Percentiles rank a stretch among this genome's conserved stretches.
phyloP scores from a whole-genome alignment of 2,113 vertebrate species.

The Ariopsis seemanni region DNA sequence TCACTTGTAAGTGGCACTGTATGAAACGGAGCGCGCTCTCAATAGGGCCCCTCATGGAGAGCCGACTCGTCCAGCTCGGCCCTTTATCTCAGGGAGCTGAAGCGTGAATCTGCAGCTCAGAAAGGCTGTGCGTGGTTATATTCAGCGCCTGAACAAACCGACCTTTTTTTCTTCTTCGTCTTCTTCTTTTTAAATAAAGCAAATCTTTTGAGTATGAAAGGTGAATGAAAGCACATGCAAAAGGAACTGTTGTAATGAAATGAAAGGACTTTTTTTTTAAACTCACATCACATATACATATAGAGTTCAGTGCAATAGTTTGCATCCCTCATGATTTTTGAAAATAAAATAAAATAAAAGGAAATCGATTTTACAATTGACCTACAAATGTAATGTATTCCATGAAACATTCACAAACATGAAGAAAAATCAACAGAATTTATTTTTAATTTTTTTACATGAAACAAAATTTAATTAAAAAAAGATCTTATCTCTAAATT shows the following conservation, averaged over 20 bases:
- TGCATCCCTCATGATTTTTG: neutral
- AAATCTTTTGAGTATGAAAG: conserved; percentile 91
- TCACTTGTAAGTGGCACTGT: conserved; percentile 96
- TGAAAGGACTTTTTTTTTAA: conserved; percentile 62
- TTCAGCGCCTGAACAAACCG: conserved; percentile 98
- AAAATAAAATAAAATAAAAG: neutral
- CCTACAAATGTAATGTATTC: too few relatives aligned
- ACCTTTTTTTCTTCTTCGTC: conserved; percentile 71
- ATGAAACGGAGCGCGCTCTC: conserved; percentile 97
- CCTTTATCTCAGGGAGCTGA: conserved; percentile 95
- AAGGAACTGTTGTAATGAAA: conserved; percentile 81
- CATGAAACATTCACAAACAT: too few relatives aligned
- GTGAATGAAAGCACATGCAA: conserved; percentile 87
- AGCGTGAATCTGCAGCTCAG: conserved; percentile 95
- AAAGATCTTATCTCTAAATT: too few relatives aligned
- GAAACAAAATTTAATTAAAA: too few relatives aligned
- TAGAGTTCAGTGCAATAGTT: conserved; percentile 21
- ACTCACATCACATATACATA: conserved; percentile 44
- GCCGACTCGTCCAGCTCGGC: conserved; percentile 77
- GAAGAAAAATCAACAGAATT: too few relatives aligned
- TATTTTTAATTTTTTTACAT: too few relatives aligned
- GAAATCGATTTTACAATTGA: neutral
- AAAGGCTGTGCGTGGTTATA: conserved; percentile 98
- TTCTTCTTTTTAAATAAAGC: conserved; percentile 88
- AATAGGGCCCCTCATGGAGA: conserved; percentile 85